A percentile compares a stretch with the other conserved stretches of the same genome.
Evolutionary conservation across 2,113 vertebrate species (phyloP).

Genomic region (Campylorhamphus procurvoides): DNA sequence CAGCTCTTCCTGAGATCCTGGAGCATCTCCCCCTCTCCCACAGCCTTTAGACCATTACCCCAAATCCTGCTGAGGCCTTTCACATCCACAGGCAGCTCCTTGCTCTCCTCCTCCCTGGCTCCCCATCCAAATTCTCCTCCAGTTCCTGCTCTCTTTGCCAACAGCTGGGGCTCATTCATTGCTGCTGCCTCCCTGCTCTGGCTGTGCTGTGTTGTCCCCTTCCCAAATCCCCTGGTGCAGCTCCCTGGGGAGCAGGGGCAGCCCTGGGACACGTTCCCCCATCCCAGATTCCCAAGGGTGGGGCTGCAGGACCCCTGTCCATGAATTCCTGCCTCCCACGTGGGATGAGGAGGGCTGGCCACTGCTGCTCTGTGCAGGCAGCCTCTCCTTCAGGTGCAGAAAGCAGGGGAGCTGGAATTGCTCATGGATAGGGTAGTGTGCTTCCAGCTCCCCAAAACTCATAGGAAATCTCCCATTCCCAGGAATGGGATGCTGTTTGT

Average conservation of each 20-base stretch:
- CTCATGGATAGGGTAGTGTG: background rate
- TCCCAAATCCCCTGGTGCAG: background rate
- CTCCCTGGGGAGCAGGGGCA: background rate
- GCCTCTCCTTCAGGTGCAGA: background rate
- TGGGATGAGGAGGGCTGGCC: background rate
- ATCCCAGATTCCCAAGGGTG: background rate
- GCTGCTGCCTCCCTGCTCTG: conserved; percentile 10
- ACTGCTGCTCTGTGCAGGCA: background rate
- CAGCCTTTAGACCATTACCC: background rate
- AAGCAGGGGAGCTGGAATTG: background rate
- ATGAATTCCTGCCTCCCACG: accelerated
- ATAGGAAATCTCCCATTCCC: background rate
- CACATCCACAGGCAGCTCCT: background rate
- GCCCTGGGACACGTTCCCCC: background rate
- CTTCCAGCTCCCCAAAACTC: background rate
- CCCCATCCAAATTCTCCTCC: background rate
- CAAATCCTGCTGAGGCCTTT: background rate
- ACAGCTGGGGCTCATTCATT: conserved; percentile 30
- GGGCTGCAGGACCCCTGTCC: background rate
- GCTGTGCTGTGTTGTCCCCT: background rate
- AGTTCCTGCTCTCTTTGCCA: conserved; percentile 14
- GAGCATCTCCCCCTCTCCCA: background rate
- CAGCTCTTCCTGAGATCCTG: background rate
- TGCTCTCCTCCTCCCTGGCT: background rate
- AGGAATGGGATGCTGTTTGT: background rate